Evolutionary conservation across 2,113 vertebrate species (phyloP).

Genomic region (Microtus montanus): DNA sequence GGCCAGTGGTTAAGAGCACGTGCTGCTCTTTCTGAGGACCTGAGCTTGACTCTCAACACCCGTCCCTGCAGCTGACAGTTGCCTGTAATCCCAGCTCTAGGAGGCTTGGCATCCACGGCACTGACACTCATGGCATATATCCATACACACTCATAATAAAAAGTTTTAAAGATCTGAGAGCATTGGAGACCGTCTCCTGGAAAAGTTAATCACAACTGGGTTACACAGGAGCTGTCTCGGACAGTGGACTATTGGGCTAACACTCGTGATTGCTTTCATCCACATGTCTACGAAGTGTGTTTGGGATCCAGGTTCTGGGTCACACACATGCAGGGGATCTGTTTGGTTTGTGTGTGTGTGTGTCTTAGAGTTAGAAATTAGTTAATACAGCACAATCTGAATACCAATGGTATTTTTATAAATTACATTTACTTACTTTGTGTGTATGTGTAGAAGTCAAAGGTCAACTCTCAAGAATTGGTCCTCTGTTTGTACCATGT

Average conservation of each 20-base stretch:
- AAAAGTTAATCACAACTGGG: background rate
- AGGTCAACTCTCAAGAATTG: background rate
- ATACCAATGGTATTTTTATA: background rate
- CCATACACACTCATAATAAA: background rate
- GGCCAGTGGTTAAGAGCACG: no score
- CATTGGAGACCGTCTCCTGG: background rate
- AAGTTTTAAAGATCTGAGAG: background rate
- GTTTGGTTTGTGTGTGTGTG: background rate
- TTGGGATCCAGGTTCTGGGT: background rate
- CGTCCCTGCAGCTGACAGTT: background rate
- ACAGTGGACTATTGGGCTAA: background rate
- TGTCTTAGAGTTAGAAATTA: background rate
- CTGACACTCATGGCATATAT: rapidly evolving
- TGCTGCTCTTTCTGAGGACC: background rate
- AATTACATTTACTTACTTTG: background rate
- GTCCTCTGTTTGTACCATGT: no score
- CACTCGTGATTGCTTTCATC: background rate
- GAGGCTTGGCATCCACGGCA: rapidly evolving
- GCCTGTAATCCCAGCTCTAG: background rate
- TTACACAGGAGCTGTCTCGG: background rate
- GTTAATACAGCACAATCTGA: background rate
- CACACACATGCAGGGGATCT: background rate
- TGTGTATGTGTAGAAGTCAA: background rate
- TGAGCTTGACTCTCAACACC: background rate
- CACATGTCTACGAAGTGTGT: background rate